These are phyloP conservation scores for Cotesia typhae DNA, from an alignment of 1,140 invertebrate genomes.

Conservation along the genomic window DNA sequence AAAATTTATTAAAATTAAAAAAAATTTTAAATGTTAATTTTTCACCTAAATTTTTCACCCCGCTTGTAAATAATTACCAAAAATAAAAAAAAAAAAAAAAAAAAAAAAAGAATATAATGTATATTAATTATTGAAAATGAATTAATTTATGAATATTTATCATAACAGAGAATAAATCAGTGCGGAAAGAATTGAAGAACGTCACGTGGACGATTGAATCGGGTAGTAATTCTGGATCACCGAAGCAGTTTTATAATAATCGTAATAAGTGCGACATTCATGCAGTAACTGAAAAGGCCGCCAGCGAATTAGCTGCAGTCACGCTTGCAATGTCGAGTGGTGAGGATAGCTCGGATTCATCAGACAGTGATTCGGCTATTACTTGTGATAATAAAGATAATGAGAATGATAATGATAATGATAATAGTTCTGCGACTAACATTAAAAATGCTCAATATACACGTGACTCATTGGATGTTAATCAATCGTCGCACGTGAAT, in stretches of 20 bases:
- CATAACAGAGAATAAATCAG: neutral
- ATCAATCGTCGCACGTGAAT: neutral
- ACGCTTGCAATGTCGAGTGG: constrained; percentile 57
- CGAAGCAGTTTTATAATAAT: neutral
- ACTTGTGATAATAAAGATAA: constrained; percentile 4
- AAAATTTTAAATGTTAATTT: no score
- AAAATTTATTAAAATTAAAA: no score
- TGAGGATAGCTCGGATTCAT: constrained; percentile 53
- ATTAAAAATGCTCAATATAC: constrained; percentile 10
- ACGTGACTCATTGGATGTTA: constrained; percentile 38
- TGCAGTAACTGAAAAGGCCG: constrained; percentile 41
- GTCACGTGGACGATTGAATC: neutral
- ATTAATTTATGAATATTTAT: neutral
- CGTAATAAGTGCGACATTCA: neutral
- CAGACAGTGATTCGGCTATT: constrained; percentile 38
- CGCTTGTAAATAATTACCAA: no score
- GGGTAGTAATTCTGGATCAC: neutral
- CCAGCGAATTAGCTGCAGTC: constrained; percentile 48
- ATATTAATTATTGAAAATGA: no score
- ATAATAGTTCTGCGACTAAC: neutral
- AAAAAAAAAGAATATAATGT: no score
- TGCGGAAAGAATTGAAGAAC: neutral
- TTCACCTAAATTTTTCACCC: no score
- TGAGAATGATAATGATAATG: neutral
- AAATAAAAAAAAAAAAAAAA: no score